These are phyloP conservation scores for Narcine bancroftii DNA, from an alignment of 2,113 vertebrate species.

Conservation along the genomic window DNA sequence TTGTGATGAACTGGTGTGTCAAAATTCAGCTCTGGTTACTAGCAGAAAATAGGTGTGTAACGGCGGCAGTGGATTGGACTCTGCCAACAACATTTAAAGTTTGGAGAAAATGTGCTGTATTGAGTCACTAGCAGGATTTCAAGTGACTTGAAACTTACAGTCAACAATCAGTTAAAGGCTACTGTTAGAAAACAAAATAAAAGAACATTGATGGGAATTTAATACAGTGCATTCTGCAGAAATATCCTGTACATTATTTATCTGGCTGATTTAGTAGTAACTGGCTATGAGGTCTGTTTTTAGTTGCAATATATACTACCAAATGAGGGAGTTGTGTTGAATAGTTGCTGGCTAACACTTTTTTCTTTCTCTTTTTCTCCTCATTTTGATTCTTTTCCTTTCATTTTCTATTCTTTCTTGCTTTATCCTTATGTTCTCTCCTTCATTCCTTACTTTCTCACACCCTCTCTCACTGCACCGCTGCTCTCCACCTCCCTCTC, in stretches of 20 bases:
- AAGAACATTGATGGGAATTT: background rate
- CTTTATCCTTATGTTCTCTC: background rate
- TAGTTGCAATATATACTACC: background rate
- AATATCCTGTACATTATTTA: background rate
- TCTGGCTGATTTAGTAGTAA: background rate
- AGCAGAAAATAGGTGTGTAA: no score
- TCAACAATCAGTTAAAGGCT: background rate
- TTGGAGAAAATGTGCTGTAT: no score
- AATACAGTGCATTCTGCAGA: background rate
- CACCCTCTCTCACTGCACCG: slow-evolving; percentile 2
- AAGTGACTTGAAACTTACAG: no score
- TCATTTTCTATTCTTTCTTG: no score
- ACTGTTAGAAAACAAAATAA: background rate
- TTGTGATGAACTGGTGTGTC: background rate
- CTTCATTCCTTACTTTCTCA: slow-evolving; percentile 41
- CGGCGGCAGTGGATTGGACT: no score
- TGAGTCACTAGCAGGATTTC: no score
- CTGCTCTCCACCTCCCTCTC: slow-evolving; percentile 39
- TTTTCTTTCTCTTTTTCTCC: background rate
- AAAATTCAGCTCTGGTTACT: no score
- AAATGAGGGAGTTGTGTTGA: background rate
- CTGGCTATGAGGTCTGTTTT: background rate
- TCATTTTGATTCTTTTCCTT: no score
- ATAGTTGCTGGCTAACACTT: background rate
- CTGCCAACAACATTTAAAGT: no score